Percentiles rank a stretch among this genome's conserved stretches.
Conservation (phyloP, 2,888 invertebrate species). For the Nomada flava region DNA sequence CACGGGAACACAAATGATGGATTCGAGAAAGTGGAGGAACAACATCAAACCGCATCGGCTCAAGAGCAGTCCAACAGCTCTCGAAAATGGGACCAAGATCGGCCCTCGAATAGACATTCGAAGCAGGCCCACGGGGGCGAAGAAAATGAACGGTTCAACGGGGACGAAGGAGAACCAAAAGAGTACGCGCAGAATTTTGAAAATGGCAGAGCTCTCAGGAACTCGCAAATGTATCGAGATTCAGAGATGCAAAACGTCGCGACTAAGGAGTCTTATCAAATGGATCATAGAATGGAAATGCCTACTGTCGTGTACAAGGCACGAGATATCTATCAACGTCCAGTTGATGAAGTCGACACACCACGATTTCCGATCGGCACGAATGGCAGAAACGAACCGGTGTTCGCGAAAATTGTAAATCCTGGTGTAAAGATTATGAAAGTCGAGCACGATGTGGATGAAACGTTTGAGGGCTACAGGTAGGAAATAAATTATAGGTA, state of each 20-base stretch:
- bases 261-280: constrained; percentile 54
- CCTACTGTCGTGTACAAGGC: constrained; percentile 70
- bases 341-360: constrained; percentile 80
- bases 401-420: constrained; percentile 79
- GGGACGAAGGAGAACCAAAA: constrained; percentile 74
- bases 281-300: constrained; percentile 56
- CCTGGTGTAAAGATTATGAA: constrained; percentile 82
- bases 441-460: constrained; percentile 80
- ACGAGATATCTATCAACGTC: constrained; percentile 80
- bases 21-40: constrained; percentile 70
- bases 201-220: constrained; percentile 71
- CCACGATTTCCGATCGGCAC: constrained; percentile 79
- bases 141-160: constrained; percentile 58
- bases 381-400: constrained; percentile 67
- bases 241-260: constrained; percentile 55
- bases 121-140: constrained; percentile 45
- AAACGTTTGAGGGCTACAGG: constrained; percentile 77
- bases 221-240: constrained; percentile 68
- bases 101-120: constrained; percentile 20
- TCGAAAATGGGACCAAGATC: constrained; percentile 42
- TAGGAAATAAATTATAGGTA: constrained; percentile 47
- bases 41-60: constrained; percentile 24
- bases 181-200: constrained; percentile 78
- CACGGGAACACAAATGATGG: constrained; percentile 65
- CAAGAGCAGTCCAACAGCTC: constrained; percentile 10